Base-by-base conservation (phyloP, 2,113 vertebrate genomes). In the Anthoscopus minutus region DNA sequence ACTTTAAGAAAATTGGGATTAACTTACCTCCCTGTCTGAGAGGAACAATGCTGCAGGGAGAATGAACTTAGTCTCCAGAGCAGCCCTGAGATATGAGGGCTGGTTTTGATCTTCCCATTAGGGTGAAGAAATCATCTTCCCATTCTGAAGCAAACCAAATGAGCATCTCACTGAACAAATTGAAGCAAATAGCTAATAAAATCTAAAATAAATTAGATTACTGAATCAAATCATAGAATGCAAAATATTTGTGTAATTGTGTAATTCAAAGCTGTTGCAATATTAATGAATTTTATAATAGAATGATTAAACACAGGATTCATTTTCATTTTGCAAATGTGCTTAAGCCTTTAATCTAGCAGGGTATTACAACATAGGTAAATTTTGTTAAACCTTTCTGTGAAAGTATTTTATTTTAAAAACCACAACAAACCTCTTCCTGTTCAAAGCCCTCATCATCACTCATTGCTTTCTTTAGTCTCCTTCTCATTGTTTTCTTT, bases 191-290 rank as follows among this genome's bases (percentile, higher is more conserved):
- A 74, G 89, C 93, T 95, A 95, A 96, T 96, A 96, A 96, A 93
- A 95, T 91, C 38, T 42, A 87, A 90, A 96, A 91, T 81, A 97
- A 96, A 91, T 93, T 65, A 78, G 56, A 86, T 92, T 95, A 66
- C 47, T 70, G 92, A 95, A 87, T 79, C 56, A 90, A 94, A 88
- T 94, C 48, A 83, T 31, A 79, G 62, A 74, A 78, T 92, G 76
- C 82, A 84, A 95, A 96, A 94, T 89, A 94, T 97, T 97, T 97
- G 88, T 94, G 91, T 96, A 97, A 97, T 95, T 96, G 93, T 89
- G 44, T 92, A 94, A 94, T 83, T 92, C 89, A 93, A 88, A 93
- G 70, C 85, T 87, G 87, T 86, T 90, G 78, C 76, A 96, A 94
- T 97, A 82, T 92, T 94, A 97, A 86, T 93, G 74, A 80, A 58